Base-by-base conservation (phyloP, 2,113 vertebrate species). In the Calypte anna region DNA sequence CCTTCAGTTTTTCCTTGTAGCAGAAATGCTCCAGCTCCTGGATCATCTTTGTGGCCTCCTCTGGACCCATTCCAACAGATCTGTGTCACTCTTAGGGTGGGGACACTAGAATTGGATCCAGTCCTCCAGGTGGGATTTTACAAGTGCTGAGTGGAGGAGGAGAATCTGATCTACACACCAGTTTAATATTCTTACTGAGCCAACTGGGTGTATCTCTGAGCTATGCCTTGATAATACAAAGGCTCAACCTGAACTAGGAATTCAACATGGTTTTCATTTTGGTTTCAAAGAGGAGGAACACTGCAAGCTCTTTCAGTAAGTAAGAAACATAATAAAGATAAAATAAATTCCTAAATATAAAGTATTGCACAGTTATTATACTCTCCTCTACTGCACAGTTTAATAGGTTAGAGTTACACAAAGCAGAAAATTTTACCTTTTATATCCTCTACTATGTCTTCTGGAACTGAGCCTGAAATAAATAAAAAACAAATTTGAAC, bases 361-460 rank as follows among this genome's bases (percentile, higher is more conserved):
- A 78, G 51, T 55, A 46, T 0, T 68, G 51, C 18, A 54, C 5
- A 38, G 23, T 23, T 66, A 31, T 43, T 68, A 44, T 19, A 38
- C 9, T 36, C 53, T 54, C 53, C 55, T 31, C 44, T 31, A 46
- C 51, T 67, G 48, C 27, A 61, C 50, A 44, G 30, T 63, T 76
- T 33, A n/a, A 80, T 85, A 93, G 88, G 77, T 6, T 10, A 22
- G 22, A 53, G 44, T 75, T 51, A n/a, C 17, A 86, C 6, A 19
- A 88, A 78, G 22, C 23, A 77, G 54, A 73, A 23, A 28, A 7
- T 33, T 95, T 92, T 96, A 99, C 99, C 99, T 97, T 99, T 99
- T 92, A 99, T 99, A 82, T 99, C 99, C 89, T 99, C 99, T 80
- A 99, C 98, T n/a, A 99, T 96, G 40, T 99, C 98, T 97, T 99